Base-by-base conservation (phyloP, 2,888 invertebrate species). In the Sialis lutaria region DNA sequence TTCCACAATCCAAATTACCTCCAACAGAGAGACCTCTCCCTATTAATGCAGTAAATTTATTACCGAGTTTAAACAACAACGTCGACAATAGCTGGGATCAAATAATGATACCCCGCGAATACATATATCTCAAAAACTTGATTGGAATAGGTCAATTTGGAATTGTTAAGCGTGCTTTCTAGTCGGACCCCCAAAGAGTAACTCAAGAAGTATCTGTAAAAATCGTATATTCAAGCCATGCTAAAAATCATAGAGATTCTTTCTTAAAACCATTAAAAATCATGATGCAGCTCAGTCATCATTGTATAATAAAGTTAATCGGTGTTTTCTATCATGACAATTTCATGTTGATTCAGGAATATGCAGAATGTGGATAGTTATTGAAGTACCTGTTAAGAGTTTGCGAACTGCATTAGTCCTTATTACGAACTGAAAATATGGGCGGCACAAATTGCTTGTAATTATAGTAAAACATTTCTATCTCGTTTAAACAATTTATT, bases 71-170 rank as follows among this genome's bases (percentile, higher is more conserved):
- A 35, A 44, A 45, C 12, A 30, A 33, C 7, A 37, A 13, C 32
- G 31, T 30, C 12, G 13, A 39, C n/a, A 45, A 13, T 12, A 31
- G n/a, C 13, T 30, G 39, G 6, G 1, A 63, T 70, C 76, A 75
- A 54, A 77, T 79, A 53, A n/a, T n/a, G n/a, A 84, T 89, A 53
- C 76, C 80, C 1, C 68, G 73, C 54, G 77, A 75, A 49, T 75
- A 77, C 55, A 62, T 89, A 44, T 75, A 75, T 49, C 63, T 82
- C 42, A 80, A 79, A 52, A 69, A 74, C 22, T 73, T 79, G 41
- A 71, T 90, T 22, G 88, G 89, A 40, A 87, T 87, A 58, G 95
- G 95, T 4, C 93, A 95, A 67, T 95, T 91, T 67, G 93, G 92
- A 0, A 83, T 85, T 0, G 93, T 95, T 0, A 79, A 82, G 51